Percentiles rank a stretch among this genome's conserved stretches.
phyloP scores from a whole-genome alignment of 2,888 invertebrate genomes.

The Lottia gigantea region DNA sequence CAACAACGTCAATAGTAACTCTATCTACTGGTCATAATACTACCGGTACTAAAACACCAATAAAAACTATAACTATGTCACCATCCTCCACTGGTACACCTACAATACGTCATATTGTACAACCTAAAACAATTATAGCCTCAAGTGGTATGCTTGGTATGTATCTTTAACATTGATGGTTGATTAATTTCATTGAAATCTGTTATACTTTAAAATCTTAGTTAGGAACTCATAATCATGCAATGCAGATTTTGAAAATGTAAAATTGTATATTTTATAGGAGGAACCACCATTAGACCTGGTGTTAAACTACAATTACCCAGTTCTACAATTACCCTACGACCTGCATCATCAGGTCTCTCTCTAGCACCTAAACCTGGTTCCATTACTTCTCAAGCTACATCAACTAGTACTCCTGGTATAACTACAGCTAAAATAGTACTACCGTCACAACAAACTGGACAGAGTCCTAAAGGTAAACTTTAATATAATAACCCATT shows the following conservation, averaged over 20 bases:
- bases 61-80: constrained; percentile 43
- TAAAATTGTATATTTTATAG: too few relatives aligned
- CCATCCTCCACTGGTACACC: constrained; percentile 35
- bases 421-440: constrained; percentile 33
- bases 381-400: constrained; percentile 30
- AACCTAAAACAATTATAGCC: constrained; percentile 52
- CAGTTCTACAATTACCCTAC: constrained; percentile 46
- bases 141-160: constrained; percentile 32
- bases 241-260: too few relatives aligned
- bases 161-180: background rate
- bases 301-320: constrained; percentile 58
- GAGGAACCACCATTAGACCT: constrained; percentile 40
- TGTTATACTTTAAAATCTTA: background rate
- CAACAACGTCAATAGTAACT: constrained; percentile 11
- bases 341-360: constrained; percentile 48
- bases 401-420: constrained; percentile 17
- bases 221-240: too few relatives aligned
- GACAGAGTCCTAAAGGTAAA: constrained; percentile 25
- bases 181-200: background rate
- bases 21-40: constrained; percentile 24
- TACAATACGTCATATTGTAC: constrained; percentile 51
- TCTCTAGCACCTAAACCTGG: constrained; percentile 57
- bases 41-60: constrained; percentile 36
- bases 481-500: too few relatives aligned
- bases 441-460: constrained; percentile 28